Percentiles rank a stretch among this genome's conserved stretches.
These are phyloP conservation scores for Wiebesia pumilae DNA, from an alignment of 1,140 invertebrate genomes.

Conservation along the genomic window DNA sequence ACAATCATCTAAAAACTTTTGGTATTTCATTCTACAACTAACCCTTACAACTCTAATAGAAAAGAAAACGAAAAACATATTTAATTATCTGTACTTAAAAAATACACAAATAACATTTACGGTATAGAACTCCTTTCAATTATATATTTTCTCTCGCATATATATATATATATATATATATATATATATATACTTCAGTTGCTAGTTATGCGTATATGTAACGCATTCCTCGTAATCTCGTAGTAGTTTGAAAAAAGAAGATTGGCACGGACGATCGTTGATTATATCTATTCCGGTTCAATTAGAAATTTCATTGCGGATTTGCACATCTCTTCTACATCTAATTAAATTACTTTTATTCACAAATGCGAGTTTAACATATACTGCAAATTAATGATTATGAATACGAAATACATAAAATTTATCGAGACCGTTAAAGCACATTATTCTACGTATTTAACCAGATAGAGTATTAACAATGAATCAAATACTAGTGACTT, in stretches of 20 bases:
- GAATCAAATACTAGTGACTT: too few species aligned
- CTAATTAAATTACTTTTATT: neutral
- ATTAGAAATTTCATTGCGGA: neutral
- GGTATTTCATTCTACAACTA: neutral
- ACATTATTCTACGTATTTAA: neutral
- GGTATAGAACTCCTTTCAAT: neutral
- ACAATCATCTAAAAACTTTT: neutral
- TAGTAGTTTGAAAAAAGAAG: neutral
- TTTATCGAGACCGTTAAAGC: too few species aligned
- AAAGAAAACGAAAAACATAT: neutral
- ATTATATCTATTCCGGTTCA: neutral
- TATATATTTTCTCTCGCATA: neutral
- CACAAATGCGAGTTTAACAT: neutral
- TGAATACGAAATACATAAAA: too few species aligned
- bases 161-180: too few species aligned
- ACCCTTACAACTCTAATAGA: neutral
- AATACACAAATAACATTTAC: neutral
- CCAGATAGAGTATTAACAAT: neutral
- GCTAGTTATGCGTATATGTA: neutral
- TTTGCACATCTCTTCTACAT: neutral
- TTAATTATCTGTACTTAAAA: constrained; percentile 11
- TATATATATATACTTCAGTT: too few species aligned
- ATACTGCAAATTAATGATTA: too few species aligned
- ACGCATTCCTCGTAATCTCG: neutral
- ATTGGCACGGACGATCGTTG: neutral